phyloP scores from a whole-genome alignment of 2,888 invertebrate genomes.

The Ophioninae sp. region DNA sequence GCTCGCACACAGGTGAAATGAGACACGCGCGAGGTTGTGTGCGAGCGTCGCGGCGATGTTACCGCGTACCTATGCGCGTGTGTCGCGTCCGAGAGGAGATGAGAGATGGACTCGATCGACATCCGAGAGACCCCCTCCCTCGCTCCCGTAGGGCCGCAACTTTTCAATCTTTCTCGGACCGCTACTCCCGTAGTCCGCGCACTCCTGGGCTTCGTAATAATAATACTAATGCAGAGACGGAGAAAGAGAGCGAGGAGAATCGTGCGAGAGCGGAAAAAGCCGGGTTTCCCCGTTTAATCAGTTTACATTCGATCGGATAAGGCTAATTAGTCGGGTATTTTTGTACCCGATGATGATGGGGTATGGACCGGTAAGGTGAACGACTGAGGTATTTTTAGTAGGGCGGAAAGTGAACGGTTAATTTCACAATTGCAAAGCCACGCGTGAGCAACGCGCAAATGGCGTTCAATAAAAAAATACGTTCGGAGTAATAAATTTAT shows the following conservation, averaged over 20 bases:
- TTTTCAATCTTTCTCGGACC: constrained; percentile 33
- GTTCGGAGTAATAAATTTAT: no score
- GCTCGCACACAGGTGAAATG: constrained; percentile 43
- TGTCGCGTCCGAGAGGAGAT: constrained; percentile 17
- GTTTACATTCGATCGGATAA: no score
- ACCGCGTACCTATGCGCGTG: not conserved
- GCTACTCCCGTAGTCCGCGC: not conserved
- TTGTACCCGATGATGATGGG: no score
- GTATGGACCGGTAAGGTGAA: no score
- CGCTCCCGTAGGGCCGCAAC: constrained; percentile 34
- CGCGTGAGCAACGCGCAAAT: no score
- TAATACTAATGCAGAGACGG: constrained; percentile 9
- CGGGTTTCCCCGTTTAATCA: no score
- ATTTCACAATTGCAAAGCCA: no score
- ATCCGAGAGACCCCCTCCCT: constrained; percentile 11
- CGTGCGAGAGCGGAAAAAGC: no score
- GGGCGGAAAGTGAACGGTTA: no score
- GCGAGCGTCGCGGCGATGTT: not conserved
- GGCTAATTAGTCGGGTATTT: no score
- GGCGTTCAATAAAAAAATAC: no score
- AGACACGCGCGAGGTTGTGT: constrained; percentile 8
- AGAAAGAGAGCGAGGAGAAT: not conserved
- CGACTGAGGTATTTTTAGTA: no score
- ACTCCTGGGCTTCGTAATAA: constrained; percentile 14
- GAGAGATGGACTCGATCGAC: constrained; percentile 25